Evolutionary conservation across 2,888 invertebrate genomes (phyloP).

Genomic region (Galeopsomyia nigrocyanea): DNA sequence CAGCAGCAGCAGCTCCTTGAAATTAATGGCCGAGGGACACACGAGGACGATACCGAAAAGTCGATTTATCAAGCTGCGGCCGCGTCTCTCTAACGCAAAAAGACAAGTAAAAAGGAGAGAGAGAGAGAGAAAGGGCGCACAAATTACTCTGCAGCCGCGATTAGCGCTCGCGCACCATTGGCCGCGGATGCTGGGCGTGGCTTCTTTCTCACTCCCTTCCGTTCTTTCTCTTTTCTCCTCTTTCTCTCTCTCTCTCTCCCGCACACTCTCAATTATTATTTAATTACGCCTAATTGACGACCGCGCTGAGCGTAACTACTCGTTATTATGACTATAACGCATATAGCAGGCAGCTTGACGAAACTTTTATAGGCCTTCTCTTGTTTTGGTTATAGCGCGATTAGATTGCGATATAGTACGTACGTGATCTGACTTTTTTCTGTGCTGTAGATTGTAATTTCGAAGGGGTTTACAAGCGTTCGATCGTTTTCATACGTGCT

Average conservation of each 20-base stretch:
- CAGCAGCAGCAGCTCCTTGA: conserved; percentile 37
- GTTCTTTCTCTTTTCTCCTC: background rate
- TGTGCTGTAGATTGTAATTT: conserved; percentile 12
- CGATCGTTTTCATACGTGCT: too few species aligned
- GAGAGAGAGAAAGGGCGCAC: conserved; percentile 12
- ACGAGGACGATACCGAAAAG: conserved; percentile 43
- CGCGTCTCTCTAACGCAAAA: conserved; percentile 1
- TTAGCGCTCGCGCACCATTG: conserved; percentile 55
- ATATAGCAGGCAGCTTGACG: too few species aligned
- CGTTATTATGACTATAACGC: too few species aligned
- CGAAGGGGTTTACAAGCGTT: too few species aligned
- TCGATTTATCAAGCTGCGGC: conserved; percentile 43
- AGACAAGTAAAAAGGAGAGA: background rate
- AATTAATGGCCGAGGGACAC: conserved; percentile 47
- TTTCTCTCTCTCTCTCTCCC: conserved; percentile 45
- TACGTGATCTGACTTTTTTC: background rate
- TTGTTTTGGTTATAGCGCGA: conserved; percentile 19
- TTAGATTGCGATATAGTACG: background rate
- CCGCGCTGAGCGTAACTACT: conserved; percentile 37
- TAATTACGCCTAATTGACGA: conserved; percentile 65
- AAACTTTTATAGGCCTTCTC: conserved; percentile 36
- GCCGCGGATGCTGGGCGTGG: conserved; percentile 61
- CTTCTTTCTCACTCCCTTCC: conserved; percentile 46
- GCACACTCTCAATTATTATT: conserved; percentile 65
- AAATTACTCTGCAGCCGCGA: conserved; percentile 25